phyloP scores from a whole-genome alignment of 2,113 vertebrate species.

The Sardina pilchardus region DNA sequence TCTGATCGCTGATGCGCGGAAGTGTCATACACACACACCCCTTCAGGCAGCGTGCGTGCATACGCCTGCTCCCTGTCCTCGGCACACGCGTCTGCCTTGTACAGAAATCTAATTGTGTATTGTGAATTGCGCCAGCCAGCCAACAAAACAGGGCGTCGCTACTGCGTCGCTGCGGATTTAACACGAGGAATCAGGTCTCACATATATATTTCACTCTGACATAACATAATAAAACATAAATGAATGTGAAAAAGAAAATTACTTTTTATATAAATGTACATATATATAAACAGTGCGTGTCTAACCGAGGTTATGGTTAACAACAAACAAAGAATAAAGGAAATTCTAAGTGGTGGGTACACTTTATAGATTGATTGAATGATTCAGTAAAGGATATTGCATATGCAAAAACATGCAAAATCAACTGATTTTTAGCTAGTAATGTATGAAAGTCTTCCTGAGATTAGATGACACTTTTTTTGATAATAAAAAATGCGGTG shows the following conservation, averaged over 20 bases:
- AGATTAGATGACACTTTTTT: too few species aligned
- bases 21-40: conserved; percentile 14
- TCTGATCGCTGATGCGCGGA: neutral
- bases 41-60: neutral
- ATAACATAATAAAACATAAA: neutral
- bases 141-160: conserved; percentile 18
- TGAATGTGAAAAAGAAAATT: too few species aligned
- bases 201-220: neutral
- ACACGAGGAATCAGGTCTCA: neutral
- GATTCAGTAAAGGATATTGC: too few species aligned
- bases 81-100: neutral
- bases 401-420: too few species aligned
- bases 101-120: conserved; percentile 12
- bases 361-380: too few species aligned
- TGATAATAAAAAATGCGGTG: too few species aligned
- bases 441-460: too few species aligned
- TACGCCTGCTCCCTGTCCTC: neutral
- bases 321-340: neutral
- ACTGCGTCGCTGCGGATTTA: conserved; percentile 12
- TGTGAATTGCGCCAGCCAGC: conserved; percentile 12
- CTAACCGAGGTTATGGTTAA: neutral
- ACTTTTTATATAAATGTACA: too few species aligned
- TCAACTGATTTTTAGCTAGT: too few species aligned
- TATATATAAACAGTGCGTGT: neutral
- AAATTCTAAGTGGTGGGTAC: too few species aligned